Conservation (phyloP, 2,113 vertebrate species). For the Ceyx cyanopectus region DNA sequence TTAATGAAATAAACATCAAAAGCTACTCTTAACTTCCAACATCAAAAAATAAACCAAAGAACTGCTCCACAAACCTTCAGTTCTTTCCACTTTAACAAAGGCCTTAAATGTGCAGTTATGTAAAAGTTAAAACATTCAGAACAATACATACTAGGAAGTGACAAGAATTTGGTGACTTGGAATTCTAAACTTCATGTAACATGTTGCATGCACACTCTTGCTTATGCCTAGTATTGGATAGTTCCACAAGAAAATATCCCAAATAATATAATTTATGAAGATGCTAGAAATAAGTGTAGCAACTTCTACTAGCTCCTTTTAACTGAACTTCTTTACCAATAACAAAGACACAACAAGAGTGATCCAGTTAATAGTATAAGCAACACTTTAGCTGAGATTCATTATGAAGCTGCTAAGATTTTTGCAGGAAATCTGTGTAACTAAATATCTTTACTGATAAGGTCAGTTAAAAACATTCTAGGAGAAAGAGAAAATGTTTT, state of each 20-base stretch:
- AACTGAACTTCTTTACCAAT: neutral
- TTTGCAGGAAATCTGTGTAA: neutral
- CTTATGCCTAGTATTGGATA: neutral
- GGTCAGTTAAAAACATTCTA: neutral
- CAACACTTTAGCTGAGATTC: neutral
- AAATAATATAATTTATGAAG: neutral
- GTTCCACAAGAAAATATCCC: neutral
- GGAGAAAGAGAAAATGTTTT: neutral
- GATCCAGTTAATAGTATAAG: neutral
- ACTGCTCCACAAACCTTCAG: neutral
- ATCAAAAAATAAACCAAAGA: neutral
- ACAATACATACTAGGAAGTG: neutral
- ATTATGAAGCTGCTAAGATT: neutral
- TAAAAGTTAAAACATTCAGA: neutral
- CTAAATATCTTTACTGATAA: neutral
- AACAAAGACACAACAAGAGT: neutral
- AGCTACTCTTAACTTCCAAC: neutral
- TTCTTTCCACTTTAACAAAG: neutral
- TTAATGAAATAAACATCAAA: neutral
- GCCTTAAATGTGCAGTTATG: neutral
- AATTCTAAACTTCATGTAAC: neutral
- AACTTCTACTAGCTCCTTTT: neutral
- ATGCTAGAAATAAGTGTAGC: neutral
- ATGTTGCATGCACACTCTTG: neutral
- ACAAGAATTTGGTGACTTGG: neutral